Conservation (phyloP, 2,797 vertebrate genomes). For the Schizothorax lantsangensis region DNA sequence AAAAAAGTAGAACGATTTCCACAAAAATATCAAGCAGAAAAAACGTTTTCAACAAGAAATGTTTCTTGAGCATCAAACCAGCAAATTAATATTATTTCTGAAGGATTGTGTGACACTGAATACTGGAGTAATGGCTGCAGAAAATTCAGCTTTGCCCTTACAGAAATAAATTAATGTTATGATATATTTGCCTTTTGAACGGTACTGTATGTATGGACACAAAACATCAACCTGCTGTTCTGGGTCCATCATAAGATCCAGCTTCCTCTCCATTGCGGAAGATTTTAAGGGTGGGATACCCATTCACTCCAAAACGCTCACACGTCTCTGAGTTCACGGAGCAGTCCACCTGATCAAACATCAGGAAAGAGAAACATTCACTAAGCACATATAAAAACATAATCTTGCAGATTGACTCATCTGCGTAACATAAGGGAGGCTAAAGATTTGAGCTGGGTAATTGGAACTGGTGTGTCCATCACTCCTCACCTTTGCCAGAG, state of each 20-base stretch:
- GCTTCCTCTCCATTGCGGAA: slow-evolving; percentile 65
- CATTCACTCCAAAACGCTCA: slow-evolving; percentile 65
- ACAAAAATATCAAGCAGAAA: background rate
- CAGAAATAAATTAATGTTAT: background rate
- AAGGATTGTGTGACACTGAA: background rate
- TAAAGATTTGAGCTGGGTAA: background rate
- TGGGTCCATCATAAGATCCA: slow-evolving; percentile 64
- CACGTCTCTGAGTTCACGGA: slow-evolving; percentile 65
- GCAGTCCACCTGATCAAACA: slow-evolving; percentile 66
- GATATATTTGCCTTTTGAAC: background rate
- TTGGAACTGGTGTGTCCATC: background rate
- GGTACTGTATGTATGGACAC: background rate
- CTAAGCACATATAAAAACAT: background rate
- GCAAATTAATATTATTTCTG: background rate
- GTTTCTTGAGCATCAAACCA: background rate
- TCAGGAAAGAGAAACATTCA: background rate
- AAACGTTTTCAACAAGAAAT: background rate
- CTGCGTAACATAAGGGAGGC: background rate
- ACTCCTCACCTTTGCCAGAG: slow-evolving; percentile 65
- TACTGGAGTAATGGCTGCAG: background rate
- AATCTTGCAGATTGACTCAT: background rate
- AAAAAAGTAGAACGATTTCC: background rate
- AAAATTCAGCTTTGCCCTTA: background rate
- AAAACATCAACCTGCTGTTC: slow-evolving; percentile 60
- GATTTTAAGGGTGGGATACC: slow-evolving; percentile 71